Base-by-base conservation (phyloP, 2,797 vertebrate genomes). In the Alcedo quadribrachys region DNA sequence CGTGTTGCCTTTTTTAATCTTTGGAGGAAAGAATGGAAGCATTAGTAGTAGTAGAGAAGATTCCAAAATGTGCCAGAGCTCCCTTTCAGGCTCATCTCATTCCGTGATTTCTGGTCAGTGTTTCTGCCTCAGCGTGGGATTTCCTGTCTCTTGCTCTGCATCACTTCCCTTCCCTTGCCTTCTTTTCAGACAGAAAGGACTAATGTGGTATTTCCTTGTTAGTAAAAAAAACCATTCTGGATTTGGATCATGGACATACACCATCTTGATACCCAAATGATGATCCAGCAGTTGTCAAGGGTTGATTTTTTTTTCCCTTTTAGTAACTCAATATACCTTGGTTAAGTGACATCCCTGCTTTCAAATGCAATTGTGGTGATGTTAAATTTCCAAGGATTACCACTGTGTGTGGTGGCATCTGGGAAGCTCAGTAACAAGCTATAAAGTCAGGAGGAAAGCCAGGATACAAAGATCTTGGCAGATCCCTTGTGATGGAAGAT, bases 381-480 rank as follows among this genome's bases (percentile, higher is more conserved):
- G 65, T 42, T 75, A 30, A 85, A 81, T 85, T 90, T 91, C 85
- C 5, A 1, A 37, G 32, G 71, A 48, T 89, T 93, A n/a, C 69
- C 67, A 30, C 27, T 85, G 51, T 58, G 3, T 54, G 69, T 54
- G 35, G 27, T 90, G 33, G 69, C 71, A 87, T 88, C 55, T 54
- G 33, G 54, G 68, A 95, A 73, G 48, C 45, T 83, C 60, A 17
- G 89, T 60, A 87, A 83, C 30, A 90, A 87, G 79, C 55, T 67
- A 12, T 42, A 25, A 87, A 82, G 60, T 37, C 58, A 79, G 70
- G 54, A 93, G 35, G 78, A 89, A 50, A 90, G 77, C 57, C 83
- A 93, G 76, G 45, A 73, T 73, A 21, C 0, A 1, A 71, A 61
- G 70, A 54, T 54, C 71, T 94, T 95, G 83, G 89, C 88, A 90